Base-by-base conservation (phyloP, 2,888 invertebrate genomes). In the Eupithecia abbreviata region DNA sequence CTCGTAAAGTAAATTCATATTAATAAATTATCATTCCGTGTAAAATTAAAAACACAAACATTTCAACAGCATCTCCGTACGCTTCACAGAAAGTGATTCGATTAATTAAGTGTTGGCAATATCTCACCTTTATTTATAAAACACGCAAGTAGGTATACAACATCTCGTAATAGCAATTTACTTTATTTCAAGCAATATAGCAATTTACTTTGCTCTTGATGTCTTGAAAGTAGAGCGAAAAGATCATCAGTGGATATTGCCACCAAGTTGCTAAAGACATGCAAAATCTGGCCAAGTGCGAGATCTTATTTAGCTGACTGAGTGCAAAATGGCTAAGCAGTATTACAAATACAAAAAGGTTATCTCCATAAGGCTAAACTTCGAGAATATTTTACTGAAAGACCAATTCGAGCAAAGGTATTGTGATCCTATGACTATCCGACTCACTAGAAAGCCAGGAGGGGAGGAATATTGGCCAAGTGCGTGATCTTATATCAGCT, bases 101-200 rank as follows among this genome's bases (percentile, higher is more conserved):
- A 47, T 47, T 71, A 68, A 72, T 73, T 78, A 30, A 30, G 65
- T 72, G 72, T 75, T 69, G 72, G 72, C 70, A 78, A 75, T 75
- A 77, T 47, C 73, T 67, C 73, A 73, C 78, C 78, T 78, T 75
- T 75, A 68, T 68, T 71, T 73, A 78, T 73, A 49, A 71, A 74
- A 43, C 15, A 75, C 18, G 18, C 30, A 18, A 1, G 30, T 30
- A 72, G 71, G 69, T 74, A 51, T 75, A 71, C 71, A 73, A 66
- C 65, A 68, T 74, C 51, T 70, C 47, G 65, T 72, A 55, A 74
- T 18, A n/a, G 68, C 68, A 68, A 47, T 68, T 55, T 58, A 58
- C 67, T 43, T 47, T 43, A 62, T 62, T 73, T 55, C 45, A 68
- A 70, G 68, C 45, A 41, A 65, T 65, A 65, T 41, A 65, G 65